Conservation (phyloP, 2,797 vertebrate genomes). For the Synaphobranchus kaupii region DNA sequence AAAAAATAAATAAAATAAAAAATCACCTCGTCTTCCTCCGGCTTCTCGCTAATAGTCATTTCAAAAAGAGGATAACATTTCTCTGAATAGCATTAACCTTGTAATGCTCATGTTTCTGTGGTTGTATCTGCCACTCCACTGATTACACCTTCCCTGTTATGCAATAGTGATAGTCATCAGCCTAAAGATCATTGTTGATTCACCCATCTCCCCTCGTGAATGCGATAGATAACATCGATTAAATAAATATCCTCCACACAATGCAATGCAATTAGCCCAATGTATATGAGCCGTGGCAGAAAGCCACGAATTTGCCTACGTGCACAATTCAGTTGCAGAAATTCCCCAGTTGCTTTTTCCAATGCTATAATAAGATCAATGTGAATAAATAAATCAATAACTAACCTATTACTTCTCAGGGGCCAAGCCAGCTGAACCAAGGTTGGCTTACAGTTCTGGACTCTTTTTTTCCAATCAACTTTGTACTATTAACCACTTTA, state of each 20-base stretch:
- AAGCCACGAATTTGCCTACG: slow-evolving; percentile 11
- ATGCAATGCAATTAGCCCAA: slow-evolving; percentile 28
- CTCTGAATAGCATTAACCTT: not conserved
- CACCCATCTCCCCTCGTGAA: slow-evolving; percentile 22
- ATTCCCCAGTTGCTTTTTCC: not conserved
- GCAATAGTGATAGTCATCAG: slow-evolving; percentile 41
- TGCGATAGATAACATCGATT: slow-evolving; percentile 20
- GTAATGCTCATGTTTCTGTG: slow-evolving; percentile 32
- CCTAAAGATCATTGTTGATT: slow-evolving; percentile 38
- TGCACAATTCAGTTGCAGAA: not conserved
- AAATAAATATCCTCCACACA: slow-evolving; percentile 25
- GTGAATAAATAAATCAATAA: not conserved
- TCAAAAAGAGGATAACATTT: slow-evolving; percentile 23
- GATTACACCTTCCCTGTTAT: slow-evolving; percentile 47
- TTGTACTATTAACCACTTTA: not conserved
- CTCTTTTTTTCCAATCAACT: not conserved
- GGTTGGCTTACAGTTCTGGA: not conserved
- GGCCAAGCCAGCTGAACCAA: not conserved
- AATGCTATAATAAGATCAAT: not conserved
- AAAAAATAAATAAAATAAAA: no score
- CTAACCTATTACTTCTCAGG: not conserved
- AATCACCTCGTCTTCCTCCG: no score
- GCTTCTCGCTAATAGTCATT: not conserved
- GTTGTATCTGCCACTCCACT: slow-evolving; percentile 35
- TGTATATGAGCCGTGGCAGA: not conserved